Conservation (phyloP, 2,888 invertebrate species). For the Watsonalla cultraria region DNA sequence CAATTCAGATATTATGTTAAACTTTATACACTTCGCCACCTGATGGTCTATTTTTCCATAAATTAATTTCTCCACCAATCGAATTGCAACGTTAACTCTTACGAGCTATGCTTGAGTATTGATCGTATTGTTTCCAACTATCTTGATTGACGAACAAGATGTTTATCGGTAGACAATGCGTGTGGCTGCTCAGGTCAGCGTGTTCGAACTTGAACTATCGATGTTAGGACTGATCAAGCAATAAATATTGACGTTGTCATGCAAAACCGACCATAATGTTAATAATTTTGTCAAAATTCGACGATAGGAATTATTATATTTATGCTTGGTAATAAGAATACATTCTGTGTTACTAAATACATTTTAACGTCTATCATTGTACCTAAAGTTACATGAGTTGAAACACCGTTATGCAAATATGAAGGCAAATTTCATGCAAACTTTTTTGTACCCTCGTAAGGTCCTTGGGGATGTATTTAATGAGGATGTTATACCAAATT, state of each 20-base stretch:
- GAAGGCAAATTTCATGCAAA: too few species aligned
- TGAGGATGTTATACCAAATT: too few species aligned
- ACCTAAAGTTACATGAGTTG: too few species aligned
- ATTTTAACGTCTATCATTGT: too few species aligned
- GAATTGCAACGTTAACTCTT: slow-evolving; percentile 1
- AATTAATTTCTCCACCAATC: slow-evolving; percentile 18
- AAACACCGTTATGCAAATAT: too few species aligned
- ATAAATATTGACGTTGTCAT: slow-evolving; percentile 1
- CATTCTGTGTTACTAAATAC: too few species aligned
- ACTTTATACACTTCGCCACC: slow-evolving; percentile 35
- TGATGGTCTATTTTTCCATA: slow-evolving; percentile 42
- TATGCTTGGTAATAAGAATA: too few species aligned
- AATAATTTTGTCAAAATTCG: too few species aligned
- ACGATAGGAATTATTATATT: too few species aligned
- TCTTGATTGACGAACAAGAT: slow-evolving; percentile 63
- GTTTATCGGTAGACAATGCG: slow-evolving; percentile 67
- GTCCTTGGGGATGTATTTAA: too few species aligned
- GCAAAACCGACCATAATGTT: too few species aligned
- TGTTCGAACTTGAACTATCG: slow-evolving; percentile 43
- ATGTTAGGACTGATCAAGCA: slow-evolving; percentile 38
- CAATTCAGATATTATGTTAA: slow-evolving; percentile 41
- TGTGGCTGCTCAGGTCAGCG: slow-evolving; percentile 50
- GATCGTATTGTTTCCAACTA: slow-evolving; percentile 35
- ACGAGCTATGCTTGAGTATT: background rate
- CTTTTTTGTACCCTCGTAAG: too few species aligned